These are phyloP conservation scores for Macroteleia sp. DNA, from an alignment of 2,888 invertebrate genomes.

Conservation along the genomic window DNA sequence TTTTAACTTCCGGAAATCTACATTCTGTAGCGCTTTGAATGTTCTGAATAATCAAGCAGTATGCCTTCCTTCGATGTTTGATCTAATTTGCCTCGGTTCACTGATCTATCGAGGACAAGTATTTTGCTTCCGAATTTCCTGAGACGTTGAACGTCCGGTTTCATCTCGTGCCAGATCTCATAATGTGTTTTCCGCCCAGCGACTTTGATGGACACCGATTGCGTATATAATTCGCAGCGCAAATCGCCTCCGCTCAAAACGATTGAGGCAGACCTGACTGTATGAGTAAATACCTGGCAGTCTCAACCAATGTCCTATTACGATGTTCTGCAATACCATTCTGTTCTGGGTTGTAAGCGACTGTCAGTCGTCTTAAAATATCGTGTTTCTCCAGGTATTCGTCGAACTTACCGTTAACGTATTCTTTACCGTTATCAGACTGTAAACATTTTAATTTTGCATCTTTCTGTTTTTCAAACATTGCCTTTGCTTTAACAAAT, in stretches of 20 bases:
- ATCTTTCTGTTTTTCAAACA: neutral
- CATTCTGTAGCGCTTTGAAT: neutral
- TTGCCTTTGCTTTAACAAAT: neutral
- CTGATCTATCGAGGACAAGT: slow-evolving; percentile 26
- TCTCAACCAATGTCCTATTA: slow-evolving; percentile 29
- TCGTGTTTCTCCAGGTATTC: neutral
- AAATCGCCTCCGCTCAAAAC: slow-evolving; percentile 25
- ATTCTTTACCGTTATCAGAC: slow-evolving; percentile 9
- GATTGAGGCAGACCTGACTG: slow-evolving; percentile 10
- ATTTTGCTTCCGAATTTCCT: slow-evolving; percentile 66
- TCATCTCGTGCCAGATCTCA: slow-evolving; percentile 34
- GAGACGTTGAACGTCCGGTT: slow-evolving; percentile 62
- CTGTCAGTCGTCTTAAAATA: no score
- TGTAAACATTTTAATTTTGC: neutral
- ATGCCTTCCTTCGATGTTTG: no score
- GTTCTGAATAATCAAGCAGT: neutral
- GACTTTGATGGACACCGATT: neutral
- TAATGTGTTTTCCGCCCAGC: slow-evolving; percentile 31
- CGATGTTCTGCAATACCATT: neutral
- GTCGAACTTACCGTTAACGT: neutral
- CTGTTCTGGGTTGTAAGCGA: no score
- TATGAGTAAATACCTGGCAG: slow-evolving; percentile 49
- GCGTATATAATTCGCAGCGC: neutral
- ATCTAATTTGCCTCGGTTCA: slow-evolving; percentile 46
- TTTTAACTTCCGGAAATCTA: neutral